A percentile compares a stretch with the other conserved stretches of the same genome.
Conservation (phyloP, 2,797 vertebrate species). For the Rhabdophis nuchalis region DNA sequence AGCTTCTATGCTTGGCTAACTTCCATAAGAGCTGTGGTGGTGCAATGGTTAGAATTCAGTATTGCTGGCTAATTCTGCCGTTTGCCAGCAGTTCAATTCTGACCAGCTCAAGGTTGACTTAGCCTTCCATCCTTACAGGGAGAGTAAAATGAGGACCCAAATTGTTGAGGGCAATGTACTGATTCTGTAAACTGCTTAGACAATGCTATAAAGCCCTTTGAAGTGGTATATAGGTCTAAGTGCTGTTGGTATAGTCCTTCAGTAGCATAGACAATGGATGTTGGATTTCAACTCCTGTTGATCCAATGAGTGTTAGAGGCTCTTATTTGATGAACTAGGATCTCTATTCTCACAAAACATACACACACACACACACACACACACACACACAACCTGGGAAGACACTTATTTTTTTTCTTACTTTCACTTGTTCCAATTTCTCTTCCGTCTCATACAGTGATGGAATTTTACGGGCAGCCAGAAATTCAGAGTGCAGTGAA, state of each 20-base stretch:
- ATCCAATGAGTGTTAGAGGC: neutral
- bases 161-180: neutral
- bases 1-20: neutral
- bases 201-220: neutral
- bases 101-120: neutral
- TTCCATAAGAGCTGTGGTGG: neutral
- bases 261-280: neutral
- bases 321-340: neutral
- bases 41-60: neutral
- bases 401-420: neutral
- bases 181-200: neutral
- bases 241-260: neutral
- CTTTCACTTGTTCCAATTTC: neutral
- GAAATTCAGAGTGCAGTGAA: neutral
- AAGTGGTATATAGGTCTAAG: neutral
- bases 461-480: neutral
- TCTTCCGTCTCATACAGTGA: neutral
- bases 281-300: neutral
- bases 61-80: neutral
- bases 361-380: neutral
- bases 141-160: neutral
- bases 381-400: neutral
- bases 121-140: neutral
- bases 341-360: neutral
- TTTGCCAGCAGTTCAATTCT: neutral